Evolutionary conservation across 92 coral and sea anemone species (phyloP), one percentile per base, ranked within the genome.

Genomic region (Micromussa lordhowensis): DNA sequence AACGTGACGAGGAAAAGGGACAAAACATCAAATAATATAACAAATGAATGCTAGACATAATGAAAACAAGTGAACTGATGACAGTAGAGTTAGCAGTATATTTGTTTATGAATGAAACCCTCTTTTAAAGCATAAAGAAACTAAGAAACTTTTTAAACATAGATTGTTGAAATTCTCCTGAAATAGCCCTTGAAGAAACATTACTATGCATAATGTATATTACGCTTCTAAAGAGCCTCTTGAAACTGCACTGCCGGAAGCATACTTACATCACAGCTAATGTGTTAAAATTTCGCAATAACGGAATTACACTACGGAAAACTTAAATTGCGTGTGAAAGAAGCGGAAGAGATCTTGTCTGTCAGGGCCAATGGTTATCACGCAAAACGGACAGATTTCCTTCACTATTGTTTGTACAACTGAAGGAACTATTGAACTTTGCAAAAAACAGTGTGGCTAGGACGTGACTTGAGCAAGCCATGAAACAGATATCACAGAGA

Each of bases 301-400:
- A n/a, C 88, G 88, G 88, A 84, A 84, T 75, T 13, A 53, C 53
- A 69, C 49, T 82, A 82, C 77, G 86, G 86, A 69, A 69, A 58
- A 61, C n/a, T 36, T 24, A 24, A 49, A 29, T 40, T 70, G 26
- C 86, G 48, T 44, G 35, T 84, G 72, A 73, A 31, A 54, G 34
- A 34, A 73, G 24, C 88, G 88, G 81, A 84, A 84, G 40, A 34
- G 35, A 54, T n/a, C 80, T 58, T 73, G 78, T 34, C 49, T 22
- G 31, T 55, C 10, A 72, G 57, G 55, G 71, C 22, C 72, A 4
- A 36, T 53, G 51, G 22, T 36, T 40, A 26, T 74, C 88, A 84
- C 88, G 88, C 88, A 84, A 84, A 44, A 16, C 69, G 38, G 68
- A 74, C 5, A 31, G 32, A 5, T 24, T 49, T 83, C 79, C 68